phyloP scores from a whole-genome alignment of 2,113 vertebrate species.

The Clinocottus analis region DNA sequence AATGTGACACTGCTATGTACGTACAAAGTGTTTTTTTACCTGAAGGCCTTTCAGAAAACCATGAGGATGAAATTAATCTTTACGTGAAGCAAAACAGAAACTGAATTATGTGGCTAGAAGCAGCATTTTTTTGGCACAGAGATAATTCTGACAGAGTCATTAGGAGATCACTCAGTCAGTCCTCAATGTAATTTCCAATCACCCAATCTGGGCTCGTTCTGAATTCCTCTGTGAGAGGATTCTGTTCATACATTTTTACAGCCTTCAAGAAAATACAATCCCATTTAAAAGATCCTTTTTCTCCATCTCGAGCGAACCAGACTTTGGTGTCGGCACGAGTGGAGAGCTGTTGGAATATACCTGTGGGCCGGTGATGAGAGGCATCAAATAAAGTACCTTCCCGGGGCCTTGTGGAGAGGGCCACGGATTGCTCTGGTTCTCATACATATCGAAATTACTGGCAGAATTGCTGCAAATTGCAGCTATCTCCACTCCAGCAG shows the following conservation, averaged over 20 bases:
- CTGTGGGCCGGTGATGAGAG: conserved; percentile 53
- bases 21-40: conserved; percentile 32
- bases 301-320: conserved; percentile 9
- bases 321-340: conserved; percentile 14
- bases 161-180: conserved; percentile 36
- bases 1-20: not conserved
- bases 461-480: conserved; percentile 77
- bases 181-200: conserved; percentile 61
- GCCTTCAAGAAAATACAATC: conserved; percentile 42
- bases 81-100: conserved; percentile 33
- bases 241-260: conserved; percentile 50
- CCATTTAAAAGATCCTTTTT: conserved; percentile 20
- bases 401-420: conserved; percentile 57
- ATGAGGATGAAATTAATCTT: conserved; percentile 32
- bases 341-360: conserved; percentile 44
- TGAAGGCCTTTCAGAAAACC: conserved; percentile 38
- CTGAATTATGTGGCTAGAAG: conserved; percentile 3
- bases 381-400: conserved; percentile 63
- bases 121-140: conserved; percentile 4
- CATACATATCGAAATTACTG: conserved; percentile 76
- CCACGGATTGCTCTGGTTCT: conserved; percentile 61
- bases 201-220: conserved; percentile 54
- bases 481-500: conserved; percentile 69
- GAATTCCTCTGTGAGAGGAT: conserved; percentile 55
- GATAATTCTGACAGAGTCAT: conserved; percentile 17